Conservation (phyloP, 2,113 vertebrate species). For the Gambusia affinis region DNA sequence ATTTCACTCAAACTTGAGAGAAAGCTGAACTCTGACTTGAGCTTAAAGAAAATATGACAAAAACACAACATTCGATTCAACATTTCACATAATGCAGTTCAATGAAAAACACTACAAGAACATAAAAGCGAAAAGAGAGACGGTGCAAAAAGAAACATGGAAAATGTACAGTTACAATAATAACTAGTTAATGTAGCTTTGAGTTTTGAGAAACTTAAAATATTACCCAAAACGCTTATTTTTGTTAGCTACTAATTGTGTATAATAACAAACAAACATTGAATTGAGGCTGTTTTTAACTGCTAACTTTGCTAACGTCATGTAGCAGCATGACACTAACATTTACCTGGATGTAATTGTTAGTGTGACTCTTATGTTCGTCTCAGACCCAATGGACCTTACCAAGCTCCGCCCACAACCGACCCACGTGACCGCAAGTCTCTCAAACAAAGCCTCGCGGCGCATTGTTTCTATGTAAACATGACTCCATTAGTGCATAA, state of each 20-base stretch:
- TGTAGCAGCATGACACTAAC: neutral
- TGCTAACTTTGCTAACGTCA: neutral
- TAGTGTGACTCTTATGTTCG: too few species aligned
- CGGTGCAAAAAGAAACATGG: neutral
- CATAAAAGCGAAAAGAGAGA: neutral
- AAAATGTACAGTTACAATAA: neutral
- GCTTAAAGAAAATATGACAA: slow-evolving; percentile 18
- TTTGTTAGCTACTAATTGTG: too few species aligned
- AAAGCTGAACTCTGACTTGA: slow-evolving; percentile 28
- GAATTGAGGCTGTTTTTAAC: neutral
- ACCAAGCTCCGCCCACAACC: too few species aligned
- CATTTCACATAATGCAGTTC: neutral
- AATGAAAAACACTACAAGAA: neutral
- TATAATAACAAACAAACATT: too few species aligned
- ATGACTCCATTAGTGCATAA: too few species aligned
- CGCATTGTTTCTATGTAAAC: too few species aligned
- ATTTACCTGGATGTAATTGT: neutral
- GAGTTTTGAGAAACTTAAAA: too few species aligned
- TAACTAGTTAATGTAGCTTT: too few species aligned
- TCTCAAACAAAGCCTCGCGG: too few species aligned
- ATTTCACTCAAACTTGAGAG: slow-evolving; percentile 29
- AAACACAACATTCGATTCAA: slow-evolving; percentile 6
- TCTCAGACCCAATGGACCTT: too few species aligned
- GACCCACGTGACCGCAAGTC: too few species aligned
- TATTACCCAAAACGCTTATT: too few species aligned